Evolutionary conservation across 1,140 invertebrate species (phyloP), one percentile per base, ranked within the genome.

Genomic region (Drosophila melanogaster): DNA sequence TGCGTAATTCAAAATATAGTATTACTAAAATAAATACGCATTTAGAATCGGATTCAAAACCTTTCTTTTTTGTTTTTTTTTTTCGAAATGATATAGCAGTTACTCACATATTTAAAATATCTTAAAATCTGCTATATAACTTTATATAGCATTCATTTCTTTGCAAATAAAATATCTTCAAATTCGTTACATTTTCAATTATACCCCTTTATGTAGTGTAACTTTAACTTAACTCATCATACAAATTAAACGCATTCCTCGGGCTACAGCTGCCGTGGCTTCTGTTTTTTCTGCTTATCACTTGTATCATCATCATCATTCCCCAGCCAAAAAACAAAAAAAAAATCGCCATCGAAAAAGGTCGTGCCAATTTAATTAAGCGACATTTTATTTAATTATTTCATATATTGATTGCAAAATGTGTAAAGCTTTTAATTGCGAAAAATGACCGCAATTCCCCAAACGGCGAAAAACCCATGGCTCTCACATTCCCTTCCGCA

Each of bases 331-430:
- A 43, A 53, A 74, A 53, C 62, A 74, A 53, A 53, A 43, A 53
- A 74, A 53, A 53, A 43, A 54, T 49, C 55, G 53, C 64, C 69
- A 74, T 38, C 55, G 37, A 60, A 69, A 81, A 79, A 79, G 83
- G 79, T 83, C 83, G 83, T 73, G 84, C 72, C 84, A 87, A 86
- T 87, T 86, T 87, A 87, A 86, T 86, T 87, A 86, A 86, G 79
- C 79, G 53, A 79, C 79, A 83, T 83, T 87, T 86, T 79, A 86
- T 79, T 84, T 84, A 84, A 84, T 86, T 87, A 87, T 86, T 87
- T 79, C 60, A 79, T 69, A 66, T 87, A 87, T 86, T 83, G 79
- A 86, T 89, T 83, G 66, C 55, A 50, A 71, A 79, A 76, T 66
- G 78, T 86, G 75, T 76, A 83, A 86, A 83, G 84, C 83, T 79